Evolutionary conservation across 2,888 invertebrate species (phyloP).

Genomic region (Pediacus dermestoides): DNA sequence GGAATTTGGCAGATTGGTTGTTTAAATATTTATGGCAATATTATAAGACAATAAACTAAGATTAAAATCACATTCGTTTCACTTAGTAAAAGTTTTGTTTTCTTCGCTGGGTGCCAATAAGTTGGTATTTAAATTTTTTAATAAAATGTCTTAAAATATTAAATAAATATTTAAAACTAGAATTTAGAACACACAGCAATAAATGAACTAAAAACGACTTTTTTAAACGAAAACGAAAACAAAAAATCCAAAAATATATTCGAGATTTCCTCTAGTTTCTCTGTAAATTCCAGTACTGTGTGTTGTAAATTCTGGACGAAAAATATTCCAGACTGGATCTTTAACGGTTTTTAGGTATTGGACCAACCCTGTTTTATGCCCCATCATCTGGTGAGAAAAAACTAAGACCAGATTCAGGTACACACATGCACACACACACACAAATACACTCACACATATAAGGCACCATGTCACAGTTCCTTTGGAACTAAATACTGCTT

Average conservation of each 20-base stretch:
- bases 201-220: too few relatives aligned
- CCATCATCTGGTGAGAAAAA: slow-evolving; percentile 28
- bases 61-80: slow-evolving; percentile 13
- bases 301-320: slow-evolving; percentile 1
- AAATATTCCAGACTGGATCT: slow-evolving; percentile 7
- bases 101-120: background rate
- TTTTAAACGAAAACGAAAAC: slow-evolving; percentile 9
- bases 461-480: slow-evolving; percentile 41
- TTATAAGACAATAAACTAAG: slow-evolving; percentile 14
- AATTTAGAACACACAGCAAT: slow-evolving; percentile 12
- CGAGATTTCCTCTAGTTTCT: slow-evolving; percentile 7
- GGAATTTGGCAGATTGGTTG: slow-evolving; percentile 25
- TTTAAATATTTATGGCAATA: slow-evolving; percentile 12
- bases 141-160: slow-evolving; percentile 15
- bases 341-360: slow-evolving; percentile 17
- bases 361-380: slow-evolving; percentile 25
- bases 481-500: slow-evolving; percentile 39
- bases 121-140: background rate
- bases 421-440: too few relatives aligned
- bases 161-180: slow-evolving; percentile 12
- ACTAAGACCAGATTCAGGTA: slow-evolving; percentile 26
- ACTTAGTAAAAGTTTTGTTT: background rate
- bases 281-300: background rate
- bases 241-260: slow-evolving; percentile 10
- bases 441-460: too few relatives aligned